Evolutionary conservation across 1,140 invertebrate genomes (phyloP).

Genomic region (Diorhabda carinulata): DNA sequence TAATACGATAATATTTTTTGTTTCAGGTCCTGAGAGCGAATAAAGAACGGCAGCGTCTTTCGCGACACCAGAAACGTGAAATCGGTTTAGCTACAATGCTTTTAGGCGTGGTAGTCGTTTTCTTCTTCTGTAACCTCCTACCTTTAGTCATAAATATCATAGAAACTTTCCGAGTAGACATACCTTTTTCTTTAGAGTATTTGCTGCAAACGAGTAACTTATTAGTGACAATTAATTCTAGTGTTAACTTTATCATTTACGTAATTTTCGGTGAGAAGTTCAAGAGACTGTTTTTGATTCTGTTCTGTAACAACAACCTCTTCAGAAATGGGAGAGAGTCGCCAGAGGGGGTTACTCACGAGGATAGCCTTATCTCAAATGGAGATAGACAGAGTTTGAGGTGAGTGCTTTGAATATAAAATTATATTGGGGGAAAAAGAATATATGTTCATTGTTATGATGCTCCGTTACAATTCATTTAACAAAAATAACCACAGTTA

Average conservation of each 20-base stretch:
- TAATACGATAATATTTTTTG: neutral
- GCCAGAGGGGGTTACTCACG: constrained; percentile 67
- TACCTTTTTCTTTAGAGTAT: constrained; percentile 59
- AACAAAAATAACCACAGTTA: too few species aligned
- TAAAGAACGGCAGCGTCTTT: constrained; percentile 73
- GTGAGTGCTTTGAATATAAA: constrained; percentile 16
- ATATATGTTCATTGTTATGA: too few species aligned
- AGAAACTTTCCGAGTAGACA: constrained; percentile 62
- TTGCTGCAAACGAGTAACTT: constrained; percentile 87
- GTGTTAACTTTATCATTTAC: constrained; percentile 96
- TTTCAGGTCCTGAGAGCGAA: constrained; percentile 78
- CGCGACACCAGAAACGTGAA: constrained; percentile 76
- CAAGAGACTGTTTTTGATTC: constrained; percentile 79
- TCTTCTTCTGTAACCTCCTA: constrained; percentile 90
- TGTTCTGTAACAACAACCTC: constrained; percentile 70
- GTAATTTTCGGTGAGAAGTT: constrained; percentile 97
- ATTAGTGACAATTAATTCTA: constrained; percentile 94
- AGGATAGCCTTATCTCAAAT: constrained; percentile 76
- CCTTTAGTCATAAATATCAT: constrained; percentile 85
- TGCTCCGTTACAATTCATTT: too few species aligned
- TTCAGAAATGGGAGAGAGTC: constrained; percentile 60
- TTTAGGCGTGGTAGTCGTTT: constrained; percentile 88
- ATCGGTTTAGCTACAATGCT: constrained; percentile 91
- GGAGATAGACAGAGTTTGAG: constrained; percentile 53
- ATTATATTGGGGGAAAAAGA: too few species aligned